phyloP scores from a whole-genome alignment of 2,888 invertebrate genomes.

The Rhamphomyia laevipes region DNA sequence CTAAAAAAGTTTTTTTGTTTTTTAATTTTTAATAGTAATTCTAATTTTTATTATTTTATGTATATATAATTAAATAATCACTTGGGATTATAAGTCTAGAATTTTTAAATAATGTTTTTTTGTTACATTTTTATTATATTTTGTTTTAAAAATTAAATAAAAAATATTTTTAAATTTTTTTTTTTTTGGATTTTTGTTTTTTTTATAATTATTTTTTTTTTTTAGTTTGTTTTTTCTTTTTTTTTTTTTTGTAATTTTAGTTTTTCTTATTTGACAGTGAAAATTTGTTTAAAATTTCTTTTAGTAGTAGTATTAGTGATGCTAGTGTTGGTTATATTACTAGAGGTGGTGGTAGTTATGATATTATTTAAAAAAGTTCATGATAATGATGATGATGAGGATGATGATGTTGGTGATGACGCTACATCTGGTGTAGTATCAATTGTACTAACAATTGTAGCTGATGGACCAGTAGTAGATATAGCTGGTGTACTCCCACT shows the following conservation, averaged over 20 bases:
- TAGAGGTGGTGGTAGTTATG: constrained; percentile 8
- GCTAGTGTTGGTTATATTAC: background rate
- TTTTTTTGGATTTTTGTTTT: constrained; percentile 7
- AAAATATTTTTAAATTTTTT: constrained; percentile 12
- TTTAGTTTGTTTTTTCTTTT: constrained; percentile 10
- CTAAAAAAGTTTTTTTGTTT: constrained; percentile 2
- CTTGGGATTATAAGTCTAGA: constrained; percentile 8
- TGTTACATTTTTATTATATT: constrained; percentile 6
- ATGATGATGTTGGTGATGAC: constrained; percentile 18
- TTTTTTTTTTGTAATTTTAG: constrained; percentile 4
- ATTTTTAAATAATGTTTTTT: background rate
- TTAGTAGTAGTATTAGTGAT: constrained; percentile 1
- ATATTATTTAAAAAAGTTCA: constrained; percentile 19
- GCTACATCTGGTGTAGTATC: constrained; percentile 18
- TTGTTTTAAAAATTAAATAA: constrained; percentile 9
- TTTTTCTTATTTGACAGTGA: constrained; percentile 1
- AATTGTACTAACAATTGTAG: constrained; percentile 11
- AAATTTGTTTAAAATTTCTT: constrained; percentile 10
- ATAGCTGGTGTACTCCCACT: constrained; percentile 4
- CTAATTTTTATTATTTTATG: background rate
- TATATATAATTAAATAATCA: constrained; percentile 10
- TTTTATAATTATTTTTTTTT: constrained; percentile 13
- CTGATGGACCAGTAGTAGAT: constrained; percentile 11
- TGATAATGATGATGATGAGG: constrained; percentile 19
- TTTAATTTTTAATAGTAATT: background rate